Base-by-base conservation (phyloP, 2,888 invertebrate genomes). In the Leptopterna dolabrata region DNA sequence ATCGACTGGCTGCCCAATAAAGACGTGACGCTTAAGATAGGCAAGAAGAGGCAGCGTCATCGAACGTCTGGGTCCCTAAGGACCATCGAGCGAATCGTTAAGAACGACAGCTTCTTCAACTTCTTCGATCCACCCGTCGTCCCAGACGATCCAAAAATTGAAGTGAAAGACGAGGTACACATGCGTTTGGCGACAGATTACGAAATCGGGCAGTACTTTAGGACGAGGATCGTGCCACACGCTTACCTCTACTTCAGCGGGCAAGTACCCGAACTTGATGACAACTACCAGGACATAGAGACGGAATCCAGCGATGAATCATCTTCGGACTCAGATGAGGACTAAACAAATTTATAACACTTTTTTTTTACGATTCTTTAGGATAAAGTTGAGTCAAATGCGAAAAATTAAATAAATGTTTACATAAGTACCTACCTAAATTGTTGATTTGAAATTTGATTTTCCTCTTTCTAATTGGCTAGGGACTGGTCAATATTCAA, bases 1-100 rank as follows among this genome's bases (percentile, higher is more conserved):
- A 99, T 99, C 91, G 96, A 98, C 9, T 86, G 86, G 86, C 19
- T 73, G 6, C 86, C 76, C 36, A 51, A 97, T 90, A 99, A 98
- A 93, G 98, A 99, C 92, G 96, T 99, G 47, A 99, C 99, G 0
- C 95, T 98, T 80, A 99, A 98, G 93, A 96, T 96, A 47, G 96
- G 99, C 89, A 97, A 97, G 92, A 99, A 99, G 94, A 98, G 98
- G 93, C 99, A 99, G 93, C 99, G 99, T 92, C 99, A 99, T 92
- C 99, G 99, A 95, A 97, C 97, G 71, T 95, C 97, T 89, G 98
- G 98, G 81, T 96, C 97, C 0, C 96, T 97, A 88, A 29, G 47
- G 47, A 97, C 97, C 16, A 96, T 99, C 90, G 97, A 97, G 83
- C 98, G 98, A 93, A 96, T 96, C 83, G 97, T 99, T 90, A 97